Base-by-base conservation (phyloP, 2,888 invertebrate genomes). In the Tuta absoluta region DNA sequence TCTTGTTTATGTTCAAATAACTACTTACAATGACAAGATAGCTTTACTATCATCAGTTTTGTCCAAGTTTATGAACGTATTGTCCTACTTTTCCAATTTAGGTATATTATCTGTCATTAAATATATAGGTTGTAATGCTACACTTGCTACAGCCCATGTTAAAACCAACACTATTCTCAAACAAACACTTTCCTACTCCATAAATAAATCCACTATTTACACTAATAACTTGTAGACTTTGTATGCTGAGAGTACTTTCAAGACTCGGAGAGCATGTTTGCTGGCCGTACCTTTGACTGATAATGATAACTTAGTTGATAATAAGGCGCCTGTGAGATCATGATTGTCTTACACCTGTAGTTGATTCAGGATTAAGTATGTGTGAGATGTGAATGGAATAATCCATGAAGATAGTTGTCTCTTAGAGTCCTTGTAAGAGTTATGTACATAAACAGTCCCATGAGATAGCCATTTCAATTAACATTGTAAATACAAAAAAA, bases 241-340 rank as follows among this genome's bases (percentile, higher is more conserved):
- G 21, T 51, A 19, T 23, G 51, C 21, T 23, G 51, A 17, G 23
- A 23, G 51, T 51, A 51, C 51, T 23, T 51, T 21, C 21, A 1
- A 45, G 51, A 23, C 51, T 51, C 7, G 51, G 11, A 48, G 33
- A 33, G 60, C 38, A 61, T 85, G 84, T 88, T 87, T 87, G 82
- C 75, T 72, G 80, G 80, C 82, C 84, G 80, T 86, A 86, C 85
- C 84, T 86, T 84, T 88, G 89, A 87, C 88, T 84, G 89, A 89
- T 89, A 89, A 87, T 84, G 89, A 89, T 89, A 89, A 87, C 63
- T 65, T 67, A 78, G 33, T 14, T 56, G 24, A 56, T 56, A 56
- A n/a, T 33, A 11, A 12, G 56, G 56, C 56, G 56, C 56, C 56
- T 28, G 56, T 14, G 17, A 19, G 56, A 56, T 56, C 33, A 56